Evolutionary conservation across 1,140 invertebrate species (phyloP).

Genomic region (Linepithema humile): DNA sequence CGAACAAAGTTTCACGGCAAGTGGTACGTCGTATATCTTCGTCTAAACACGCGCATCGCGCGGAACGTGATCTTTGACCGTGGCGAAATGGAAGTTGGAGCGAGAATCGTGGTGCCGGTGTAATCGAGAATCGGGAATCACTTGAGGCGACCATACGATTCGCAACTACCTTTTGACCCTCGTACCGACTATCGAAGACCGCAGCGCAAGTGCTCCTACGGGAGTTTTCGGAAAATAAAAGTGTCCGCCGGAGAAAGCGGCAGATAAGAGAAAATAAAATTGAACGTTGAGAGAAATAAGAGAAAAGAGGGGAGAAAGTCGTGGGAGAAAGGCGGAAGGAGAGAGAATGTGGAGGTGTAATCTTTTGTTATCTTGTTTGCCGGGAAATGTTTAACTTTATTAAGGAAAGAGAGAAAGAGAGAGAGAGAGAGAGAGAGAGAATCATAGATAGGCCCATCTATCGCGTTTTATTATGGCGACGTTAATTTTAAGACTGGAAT

Average conservation of each 20-base stretch:
- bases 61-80: conserved; percentile 50
- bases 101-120: background rate
- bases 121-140: conserved; percentile 48
- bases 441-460: background rate
- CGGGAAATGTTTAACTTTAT: conserved; percentile 31
- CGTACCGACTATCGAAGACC: conserved; percentile 37
- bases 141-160: conserved; percentile 25
- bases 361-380: conserved; percentile 33
- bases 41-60: conserved; percentile 52
- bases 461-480: conserved; percentile 27
- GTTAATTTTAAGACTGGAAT: conserved; percentile 55
- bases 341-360: background rate
- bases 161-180: conserved; percentile 44
- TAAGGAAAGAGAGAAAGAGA: conserved; percentile 31
- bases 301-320: background rate
- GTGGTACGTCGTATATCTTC: conserved; percentile 51
- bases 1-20: conserved; percentile 3
- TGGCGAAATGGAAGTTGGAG: conserved; percentile 31
- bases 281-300: background rate
- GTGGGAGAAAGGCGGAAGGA: background rate
- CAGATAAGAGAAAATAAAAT: conserved; percentile 54
- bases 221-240: conserved; percentile 53
- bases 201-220: conserved; percentile 52
- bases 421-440: too few relatives aligned
- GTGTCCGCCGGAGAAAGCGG: background rate